Percentiles rank a stretch among this genome's conserved stretches.
phyloP scores from a whole-genome alignment of 1,140 invertebrate genomes.

The Monochamus saltuarius region DNA sequence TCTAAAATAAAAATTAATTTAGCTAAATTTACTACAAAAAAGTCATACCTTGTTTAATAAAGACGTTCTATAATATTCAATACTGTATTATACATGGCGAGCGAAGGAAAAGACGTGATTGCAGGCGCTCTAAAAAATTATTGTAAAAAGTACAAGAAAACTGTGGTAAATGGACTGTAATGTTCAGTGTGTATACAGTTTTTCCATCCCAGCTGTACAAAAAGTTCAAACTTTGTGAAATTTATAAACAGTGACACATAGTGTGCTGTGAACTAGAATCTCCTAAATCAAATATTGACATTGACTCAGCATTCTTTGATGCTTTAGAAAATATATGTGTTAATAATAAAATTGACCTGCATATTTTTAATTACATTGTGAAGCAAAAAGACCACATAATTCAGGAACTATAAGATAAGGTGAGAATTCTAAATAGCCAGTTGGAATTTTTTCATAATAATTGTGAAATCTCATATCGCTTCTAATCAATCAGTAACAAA shows the following conservation, averaged over 20 bases:
- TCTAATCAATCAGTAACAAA: too few species aligned
- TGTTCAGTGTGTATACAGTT: background rate
- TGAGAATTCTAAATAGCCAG: background rate
- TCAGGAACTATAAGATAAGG: background rate
- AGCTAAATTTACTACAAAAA: too few species aligned
- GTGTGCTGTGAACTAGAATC: background rate
- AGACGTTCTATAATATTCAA: too few species aligned
- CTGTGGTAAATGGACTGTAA: background rate
- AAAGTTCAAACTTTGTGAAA: background rate
- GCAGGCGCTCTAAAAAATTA: background rate
- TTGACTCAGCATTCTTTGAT: background rate
- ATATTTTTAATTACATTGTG: background rate
- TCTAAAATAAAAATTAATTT: too few species aligned
- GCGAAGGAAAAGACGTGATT: background rate
- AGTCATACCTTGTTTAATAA: too few species aligned
- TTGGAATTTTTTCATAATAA: too few species aligned
- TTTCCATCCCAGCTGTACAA: conserved; percentile 4
- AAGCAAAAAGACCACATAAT: background rate
- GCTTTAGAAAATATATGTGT: background rate
- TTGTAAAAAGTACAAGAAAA: conserved; percentile 5
- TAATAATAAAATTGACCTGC: background rate
- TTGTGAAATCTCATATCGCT: too few species aligned
- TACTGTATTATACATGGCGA: too few species aligned
- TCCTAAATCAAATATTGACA: background rate
- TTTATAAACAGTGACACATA: background rate